These are phyloP conservation scores for Anadara kagoshimensis DNA, from an alignment of 1,140 invertebrate genomes.

Conservation along the genomic window DNA sequence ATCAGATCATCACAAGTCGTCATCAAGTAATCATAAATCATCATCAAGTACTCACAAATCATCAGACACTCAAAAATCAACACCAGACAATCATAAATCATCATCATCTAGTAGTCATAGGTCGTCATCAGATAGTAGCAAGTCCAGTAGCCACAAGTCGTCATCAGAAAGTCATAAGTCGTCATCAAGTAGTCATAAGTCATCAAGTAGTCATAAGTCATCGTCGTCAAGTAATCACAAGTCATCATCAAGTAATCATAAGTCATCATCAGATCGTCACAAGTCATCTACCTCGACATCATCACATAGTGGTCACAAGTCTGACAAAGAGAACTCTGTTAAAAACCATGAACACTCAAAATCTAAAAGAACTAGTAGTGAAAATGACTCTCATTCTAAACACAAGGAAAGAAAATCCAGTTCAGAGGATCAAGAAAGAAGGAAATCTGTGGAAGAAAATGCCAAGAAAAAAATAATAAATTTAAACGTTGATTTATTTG, in stretches of 20 bases:
- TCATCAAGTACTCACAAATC: slow-evolving; percentile 14
- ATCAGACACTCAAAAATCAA: slow-evolving; percentile 5
- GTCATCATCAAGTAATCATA: slow-evolving; percentile 1
- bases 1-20: not conserved
- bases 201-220: no score
- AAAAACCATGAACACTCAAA: not conserved
- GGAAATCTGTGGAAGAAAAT: slow-evolving; percentile 3
- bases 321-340: not conserved
- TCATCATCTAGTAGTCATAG: not conserved
- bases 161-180: not conserved
- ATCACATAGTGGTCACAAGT: not conserved
- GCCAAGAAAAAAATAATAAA: slow-evolving; percentile 48
- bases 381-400: not conserved
- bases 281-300: not conserved
- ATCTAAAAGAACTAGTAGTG: not conserved
- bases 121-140: not conserved
- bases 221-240: no score
- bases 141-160: no score
- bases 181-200: slow-evolving; percentile 1
- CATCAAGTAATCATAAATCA: slow-evolving; percentile 3
- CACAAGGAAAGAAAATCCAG: not conserved
- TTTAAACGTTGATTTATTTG: slow-evolving; percentile 61
- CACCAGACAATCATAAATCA: not conserved
- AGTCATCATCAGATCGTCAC: slow-evolving; percentile 3
- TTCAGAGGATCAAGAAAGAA: not conserved